phyloP scores from a whole-genome alignment of 2,113 vertebrate genomes.

The Lynx canadensis region DNA sequence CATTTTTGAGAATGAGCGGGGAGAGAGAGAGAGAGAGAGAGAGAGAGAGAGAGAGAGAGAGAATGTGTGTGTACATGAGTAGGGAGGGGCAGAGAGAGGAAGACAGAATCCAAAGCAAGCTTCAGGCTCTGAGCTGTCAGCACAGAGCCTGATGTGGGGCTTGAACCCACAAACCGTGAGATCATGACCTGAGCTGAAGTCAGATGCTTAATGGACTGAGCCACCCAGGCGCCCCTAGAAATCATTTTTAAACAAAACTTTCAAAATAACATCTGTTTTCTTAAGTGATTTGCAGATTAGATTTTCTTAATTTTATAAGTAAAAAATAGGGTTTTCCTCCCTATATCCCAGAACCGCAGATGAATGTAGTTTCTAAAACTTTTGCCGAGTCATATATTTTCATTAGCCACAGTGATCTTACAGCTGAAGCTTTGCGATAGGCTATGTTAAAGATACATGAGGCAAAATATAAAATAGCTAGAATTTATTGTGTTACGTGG shows the following conservation, averaged over 20 bases:
- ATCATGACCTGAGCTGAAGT: too few species aligned
- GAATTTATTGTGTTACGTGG: constrained; percentile 46
- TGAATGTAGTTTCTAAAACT: constrained; percentile 38
- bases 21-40: too few species aligned
- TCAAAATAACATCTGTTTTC: background rate
- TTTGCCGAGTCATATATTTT: constrained; percentile 44
- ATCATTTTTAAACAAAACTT: background rate
- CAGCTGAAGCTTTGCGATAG: constrained; percentile 47
- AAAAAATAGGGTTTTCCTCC: background rate
- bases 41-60: too few species aligned
- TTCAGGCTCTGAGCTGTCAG: too few species aligned
- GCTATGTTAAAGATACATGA: constrained; percentile 69
- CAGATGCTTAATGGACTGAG: too few species aligned
- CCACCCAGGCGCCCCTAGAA: too few species aligned
- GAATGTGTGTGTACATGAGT: too few species aligned
- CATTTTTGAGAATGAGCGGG: too few species aligned
- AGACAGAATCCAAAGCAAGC: too few species aligned
- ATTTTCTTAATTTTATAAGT: constrained; percentile 45
- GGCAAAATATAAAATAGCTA: constrained; percentile 56
- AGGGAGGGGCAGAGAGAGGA: too few species aligned
- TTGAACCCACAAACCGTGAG: too few species aligned
- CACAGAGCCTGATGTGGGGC: too few species aligned
- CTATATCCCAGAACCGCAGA: background rate
- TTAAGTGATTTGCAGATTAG: background rate
- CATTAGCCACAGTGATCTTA: background rate